Base-by-base conservation (phyloP, 2,888 invertebrate species). In the Criorhina ranunculi region DNA sequence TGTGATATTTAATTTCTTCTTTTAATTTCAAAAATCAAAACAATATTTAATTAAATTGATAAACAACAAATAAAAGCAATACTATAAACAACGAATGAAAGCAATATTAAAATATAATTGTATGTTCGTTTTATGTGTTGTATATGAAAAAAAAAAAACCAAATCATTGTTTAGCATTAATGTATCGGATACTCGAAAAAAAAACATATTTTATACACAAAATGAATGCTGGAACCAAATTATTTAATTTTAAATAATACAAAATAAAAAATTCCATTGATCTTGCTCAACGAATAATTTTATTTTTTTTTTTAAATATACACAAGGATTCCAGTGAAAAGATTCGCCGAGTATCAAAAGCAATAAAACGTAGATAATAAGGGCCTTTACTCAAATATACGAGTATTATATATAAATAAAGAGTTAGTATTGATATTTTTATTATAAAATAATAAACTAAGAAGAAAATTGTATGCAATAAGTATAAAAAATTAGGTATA, bases 301-400 rank as follows among this genome's bases (percentile, higher is more conserved):
- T 67, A 42, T 42, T 67, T 67, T 31, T 51, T 19, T 57, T 3
- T 11, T 2, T 17, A 35, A 33, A 78, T 66, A 51, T 62, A 49
- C 76, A 53, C 75, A 77, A 73, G 49, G 80, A 86, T 88, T 88
- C 87, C 89, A 89, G 86, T 57, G 85, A 64, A 81, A 87, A 88
- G 87, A 88, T 87, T 88, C 87, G 89, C 90, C 91, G 90, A 89
- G 91, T 91, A 91, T 91, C 91, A 29, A 89, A 91, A 91, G 91
- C 91, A 91, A 91, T 91, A 91, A 92, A 89, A 90, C 89, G 91
- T 92, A 91, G 87, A 85, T 69, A 57, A 60, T 87, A 87, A 86
- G 79, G 29, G 51, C 44, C 64, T 82, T 78, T 76, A 64, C 46
- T 12, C 66, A 57, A 57, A 57, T 66, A 62, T 69, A n/a, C n/a